Evolutionary conservation across 1,140 invertebrate species (phyloP).

Genomic region (Mesaphorura yosii): DNA sequence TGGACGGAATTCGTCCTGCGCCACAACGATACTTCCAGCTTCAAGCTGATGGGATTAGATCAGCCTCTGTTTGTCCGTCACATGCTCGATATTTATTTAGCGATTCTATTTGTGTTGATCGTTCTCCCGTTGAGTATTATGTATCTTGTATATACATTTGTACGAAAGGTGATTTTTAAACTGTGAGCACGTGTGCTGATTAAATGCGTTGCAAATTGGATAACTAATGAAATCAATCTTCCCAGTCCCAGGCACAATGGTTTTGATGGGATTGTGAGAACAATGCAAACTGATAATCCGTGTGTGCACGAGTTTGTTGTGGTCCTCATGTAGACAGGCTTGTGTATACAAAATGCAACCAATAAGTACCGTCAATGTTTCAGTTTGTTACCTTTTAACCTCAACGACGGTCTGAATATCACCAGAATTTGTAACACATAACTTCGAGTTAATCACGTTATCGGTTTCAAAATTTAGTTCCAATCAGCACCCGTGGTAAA

Average conservation of each 20-base stretch:
- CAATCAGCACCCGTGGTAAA: background rate
- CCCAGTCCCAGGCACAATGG: too few relatives aligned
- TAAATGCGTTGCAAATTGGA: too few relatives aligned
- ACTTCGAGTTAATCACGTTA: background rate
- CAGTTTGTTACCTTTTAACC: background rate
- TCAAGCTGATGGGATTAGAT: too few relatives aligned
- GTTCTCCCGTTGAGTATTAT: background rate
- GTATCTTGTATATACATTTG: background rate
- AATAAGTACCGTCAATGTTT: background rate
- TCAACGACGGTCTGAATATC: background rate
- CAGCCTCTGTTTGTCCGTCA: background rate
- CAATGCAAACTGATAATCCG: too few relatives aligned
- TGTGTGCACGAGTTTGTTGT: too few relatives aligned
- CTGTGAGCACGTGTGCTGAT: background rate
- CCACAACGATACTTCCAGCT: conserved; percentile 30
- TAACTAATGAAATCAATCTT: too few relatives aligned
- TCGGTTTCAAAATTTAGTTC: background rate
- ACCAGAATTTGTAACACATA: background rate
- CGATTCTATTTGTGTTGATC: background rate
- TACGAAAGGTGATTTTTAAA: background rate
- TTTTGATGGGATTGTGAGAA: too few relatives aligned
- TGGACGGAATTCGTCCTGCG: conserved; percentile 35
- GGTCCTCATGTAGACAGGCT: too few relatives aligned
- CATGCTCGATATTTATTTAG: background rate
- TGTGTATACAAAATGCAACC: too few relatives aligned